Evolutionary conservation across 2,797 vertebrate species (phyloP).

Genomic region (Alosa sapidissima): DNA sequence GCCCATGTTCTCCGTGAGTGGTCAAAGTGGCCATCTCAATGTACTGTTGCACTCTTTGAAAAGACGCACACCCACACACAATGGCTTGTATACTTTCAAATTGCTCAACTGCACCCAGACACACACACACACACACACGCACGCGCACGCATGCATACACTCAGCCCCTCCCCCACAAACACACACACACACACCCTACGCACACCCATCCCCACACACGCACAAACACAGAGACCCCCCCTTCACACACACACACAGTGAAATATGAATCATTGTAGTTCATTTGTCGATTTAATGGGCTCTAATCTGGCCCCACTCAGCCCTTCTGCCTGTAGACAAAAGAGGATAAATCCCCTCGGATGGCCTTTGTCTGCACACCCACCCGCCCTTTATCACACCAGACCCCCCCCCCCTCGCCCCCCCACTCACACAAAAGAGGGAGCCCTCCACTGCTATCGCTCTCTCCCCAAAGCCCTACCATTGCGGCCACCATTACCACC

Average conservation of each 20-base stretch:
- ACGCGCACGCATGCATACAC: not conserved
- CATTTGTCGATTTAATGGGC: constrained; percentile 15
- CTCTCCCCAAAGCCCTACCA: not conserved
- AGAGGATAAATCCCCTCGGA: constrained; percentile 7
- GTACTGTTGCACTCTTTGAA: not conserved
- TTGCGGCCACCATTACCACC: not conserved
- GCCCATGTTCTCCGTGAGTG: not conserved
- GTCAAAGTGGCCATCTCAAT: not conserved
- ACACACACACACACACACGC: not conserved
- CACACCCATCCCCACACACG: not conserved
- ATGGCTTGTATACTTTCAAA: not conserved
- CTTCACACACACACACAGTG: not conserved
- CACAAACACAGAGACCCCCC: not conserved
- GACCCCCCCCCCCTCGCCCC: not conserved
- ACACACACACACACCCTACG: not conserved
- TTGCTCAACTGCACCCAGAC: not conserved
- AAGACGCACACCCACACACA: not conserved
- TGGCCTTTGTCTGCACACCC: constrained; percentile 24
- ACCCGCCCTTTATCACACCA: not conserved
- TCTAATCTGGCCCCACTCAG: constrained; percentile 7
- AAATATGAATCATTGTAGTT: constrained; percentile 14
- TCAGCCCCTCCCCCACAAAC: not conserved
- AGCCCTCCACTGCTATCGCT: not conserved
- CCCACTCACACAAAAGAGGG: not conserved
- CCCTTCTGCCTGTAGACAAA: constrained; percentile 8